Conservation (phyloP, 2,797 vertebrate genomes). For the Coccyzus lansbergi region DNA sequence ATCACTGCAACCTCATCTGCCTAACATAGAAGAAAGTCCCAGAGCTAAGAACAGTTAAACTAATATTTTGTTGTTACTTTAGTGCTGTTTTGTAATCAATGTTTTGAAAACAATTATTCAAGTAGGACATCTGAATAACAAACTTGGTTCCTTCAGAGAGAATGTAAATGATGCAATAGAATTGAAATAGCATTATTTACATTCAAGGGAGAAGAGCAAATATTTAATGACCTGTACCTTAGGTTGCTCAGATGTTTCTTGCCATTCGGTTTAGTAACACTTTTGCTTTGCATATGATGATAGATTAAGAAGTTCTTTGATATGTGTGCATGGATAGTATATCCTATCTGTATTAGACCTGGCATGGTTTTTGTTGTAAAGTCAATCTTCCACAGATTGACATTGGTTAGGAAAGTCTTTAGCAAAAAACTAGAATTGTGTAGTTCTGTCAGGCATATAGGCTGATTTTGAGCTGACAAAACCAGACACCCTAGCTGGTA, state of each 20-base stretch:
- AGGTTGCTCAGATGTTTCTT: not conserved
- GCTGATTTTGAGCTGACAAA: not conserved
- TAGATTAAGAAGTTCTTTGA: not conserved
- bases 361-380: not conserved
- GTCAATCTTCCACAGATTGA: not conserved
- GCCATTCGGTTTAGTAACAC: not conserved
- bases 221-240: not conserved
- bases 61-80: not conserved
- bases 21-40: not conserved
- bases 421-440: not conserved
- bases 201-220: not conserved
- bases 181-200: slow-evolving; percentile 59
- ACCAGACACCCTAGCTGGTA: not conserved
- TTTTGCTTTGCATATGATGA: not conserved
- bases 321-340: not conserved
- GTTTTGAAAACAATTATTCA: not conserved
- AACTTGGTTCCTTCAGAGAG: slow-evolving; percentile 41
- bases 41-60: not conserved
- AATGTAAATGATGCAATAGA: slow-evolving; percentile 72
- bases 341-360: not conserved
- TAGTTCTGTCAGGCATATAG: not conserved
- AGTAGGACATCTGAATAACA: not conserved
- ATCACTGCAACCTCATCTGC: not conserved
- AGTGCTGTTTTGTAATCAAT: not conserved
- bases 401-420: not conserved